Base-by-base conservation (phyloP, 2,797 vertebrate species). In the Lepilemur ruficaudatus region DNA sequence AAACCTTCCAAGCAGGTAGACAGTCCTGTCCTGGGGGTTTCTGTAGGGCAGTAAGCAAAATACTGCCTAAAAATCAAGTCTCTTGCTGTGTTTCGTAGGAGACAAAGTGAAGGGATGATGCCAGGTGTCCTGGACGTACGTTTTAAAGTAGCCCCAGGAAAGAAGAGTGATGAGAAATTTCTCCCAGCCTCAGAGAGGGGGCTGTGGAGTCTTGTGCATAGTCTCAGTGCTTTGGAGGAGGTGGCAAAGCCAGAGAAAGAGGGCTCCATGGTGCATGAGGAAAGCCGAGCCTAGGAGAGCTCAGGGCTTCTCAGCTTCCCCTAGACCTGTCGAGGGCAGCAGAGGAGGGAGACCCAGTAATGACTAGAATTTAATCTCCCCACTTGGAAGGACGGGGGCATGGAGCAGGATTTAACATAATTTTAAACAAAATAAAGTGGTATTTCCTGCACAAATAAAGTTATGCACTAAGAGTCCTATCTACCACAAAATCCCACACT, bases 371-470 rank as follows among this genome's bases (percentile, higher is more conserved):
- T 32, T 15, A 43, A 43, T 23, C 88, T 57, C 15, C 80, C 25
- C 25, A 20, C 17, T 59, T 52, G 38, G 70, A 94, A 76, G 57
- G 52, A 20, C 35, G 57, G 20, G 25, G 32, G 25, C 46, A 23
- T 46, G 17, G 20, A 83, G 13, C 43, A 91, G 41, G 67, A 59
- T 41, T 73, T 67, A 59, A 73, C 79, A 32, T 52, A 2, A 43
- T 57, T 79, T 28, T 38, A 52, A 93, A 65, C 23, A 83, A 89
- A 83, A 91, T 57, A 48, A 81, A 89, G 48, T 50, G 3, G 0
- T 48, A 30, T 93, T 89, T 91, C 63, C 76, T 72, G 18, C 7
- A 67, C 65, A 59, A 41, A 88, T 28, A 28, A 84, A 75, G 65
- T 41, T 55, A 5, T 20, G 5, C 17, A 7, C 50, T 73, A 28